phyloP scores from a whole-genome alignment of 2,113 vertebrate species.

The Chaetops frenatus region DNA sequence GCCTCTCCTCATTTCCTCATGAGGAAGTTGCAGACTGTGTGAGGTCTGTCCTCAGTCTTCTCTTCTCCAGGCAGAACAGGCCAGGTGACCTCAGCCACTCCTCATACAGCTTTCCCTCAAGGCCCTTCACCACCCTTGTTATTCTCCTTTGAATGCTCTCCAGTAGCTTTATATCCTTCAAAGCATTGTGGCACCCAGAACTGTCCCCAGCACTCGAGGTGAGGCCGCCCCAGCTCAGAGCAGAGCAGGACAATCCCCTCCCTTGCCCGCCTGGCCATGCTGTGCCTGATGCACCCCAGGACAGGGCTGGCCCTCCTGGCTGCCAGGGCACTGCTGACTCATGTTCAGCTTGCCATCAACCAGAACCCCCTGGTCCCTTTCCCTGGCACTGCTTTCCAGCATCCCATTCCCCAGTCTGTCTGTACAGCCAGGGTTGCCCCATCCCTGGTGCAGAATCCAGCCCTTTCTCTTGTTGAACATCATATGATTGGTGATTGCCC shows the following conservation, averaged over 20 bases:
- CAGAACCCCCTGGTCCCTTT: background rate
- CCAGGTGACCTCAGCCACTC: background rate
- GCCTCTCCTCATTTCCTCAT: accelerated
- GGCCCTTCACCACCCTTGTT: background rate
- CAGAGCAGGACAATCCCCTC: background rate
- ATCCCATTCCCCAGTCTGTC: background rate
- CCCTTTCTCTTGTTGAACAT: background rate
- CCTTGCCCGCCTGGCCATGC: accelerated
- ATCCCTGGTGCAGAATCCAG: accelerated
- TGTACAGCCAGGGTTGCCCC: background rate
- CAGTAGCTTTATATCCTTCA: background rate
- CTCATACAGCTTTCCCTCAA: accelerated
- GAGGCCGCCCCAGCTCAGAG: background rate
- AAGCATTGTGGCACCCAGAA: background rate
- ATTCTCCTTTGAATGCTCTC: background rate
- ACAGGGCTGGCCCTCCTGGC: background rate
- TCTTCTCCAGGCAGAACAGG: background rate
- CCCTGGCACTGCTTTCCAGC: background rate
- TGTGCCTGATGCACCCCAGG: background rate
- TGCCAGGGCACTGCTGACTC: background rate
- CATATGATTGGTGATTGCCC: background rate
- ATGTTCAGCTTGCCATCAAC: accelerated
- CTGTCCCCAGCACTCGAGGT: accelerated
- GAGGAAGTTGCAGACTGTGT: background rate
- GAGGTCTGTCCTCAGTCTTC: background rate